Evolutionary conservation across 92 coral and sea anemone genomes (phyloP).

Genomic region (Micromussa lordhowensis): DNA sequence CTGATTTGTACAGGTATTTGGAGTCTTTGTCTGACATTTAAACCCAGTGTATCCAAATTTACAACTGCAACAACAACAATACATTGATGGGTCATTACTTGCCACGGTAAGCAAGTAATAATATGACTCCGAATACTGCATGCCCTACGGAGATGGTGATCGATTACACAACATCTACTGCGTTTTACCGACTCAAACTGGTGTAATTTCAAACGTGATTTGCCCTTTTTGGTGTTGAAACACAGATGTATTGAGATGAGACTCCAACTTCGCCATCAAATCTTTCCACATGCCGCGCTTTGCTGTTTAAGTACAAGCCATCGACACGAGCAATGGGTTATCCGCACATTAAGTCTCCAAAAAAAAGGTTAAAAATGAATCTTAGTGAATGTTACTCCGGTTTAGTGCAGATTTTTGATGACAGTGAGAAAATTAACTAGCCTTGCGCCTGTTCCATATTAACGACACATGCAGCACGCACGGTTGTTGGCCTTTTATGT

Average conservation of each 20-base stretch:
- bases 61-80: slow-evolving; percentile 40
- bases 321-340: neutral
- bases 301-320: neutral
- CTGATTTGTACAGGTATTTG: slow-evolving; percentile 32
- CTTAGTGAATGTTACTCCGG: neutral
- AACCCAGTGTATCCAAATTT: slow-evolving; percentile 57
- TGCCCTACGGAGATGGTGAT: no score
- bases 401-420: neutral
- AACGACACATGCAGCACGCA: no score
- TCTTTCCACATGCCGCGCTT: neutral
- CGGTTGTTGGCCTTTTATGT: no score
- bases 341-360: neutral
- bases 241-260: neutral
- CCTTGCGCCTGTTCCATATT: no score
- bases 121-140: no score
- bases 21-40: slow-evolving; percentile 41
- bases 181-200: no score
- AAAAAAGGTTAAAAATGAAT: neutral
- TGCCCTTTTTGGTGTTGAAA: neutral
- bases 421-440: neutral
- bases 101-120: no score
- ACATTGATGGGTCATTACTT: no score
- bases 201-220: no score
- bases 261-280: neutral
- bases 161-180: no score